Conservation (phyloP, 2,797 vertebrate species). For the Eremophila alpestris region DNA sequence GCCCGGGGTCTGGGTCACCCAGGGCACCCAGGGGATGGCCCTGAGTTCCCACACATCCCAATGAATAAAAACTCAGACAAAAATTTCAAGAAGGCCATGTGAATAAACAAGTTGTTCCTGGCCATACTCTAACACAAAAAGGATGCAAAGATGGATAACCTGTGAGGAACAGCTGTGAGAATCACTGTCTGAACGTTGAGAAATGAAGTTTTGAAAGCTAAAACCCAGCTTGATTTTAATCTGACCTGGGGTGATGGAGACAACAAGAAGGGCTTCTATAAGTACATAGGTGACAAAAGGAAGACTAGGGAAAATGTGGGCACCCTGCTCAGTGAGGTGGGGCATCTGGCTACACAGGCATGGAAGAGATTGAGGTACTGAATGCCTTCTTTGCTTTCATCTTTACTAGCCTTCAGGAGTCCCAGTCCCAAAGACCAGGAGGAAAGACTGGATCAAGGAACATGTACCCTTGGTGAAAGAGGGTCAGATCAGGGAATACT, state of each 20-base stretch:
- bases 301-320: neutral
- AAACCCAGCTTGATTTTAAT: neutral
- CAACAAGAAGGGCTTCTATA: neutral
- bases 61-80: neutral
- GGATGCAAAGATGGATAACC: neutral
- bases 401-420: neutral
- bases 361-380: neutral
- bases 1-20: too few species aligned
- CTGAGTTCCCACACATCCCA: neutral
- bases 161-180: neutral
- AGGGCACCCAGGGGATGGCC: too few species aligned
- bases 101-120: neutral
- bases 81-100: neutral
- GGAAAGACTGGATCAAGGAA: neutral
- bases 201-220: neutral
- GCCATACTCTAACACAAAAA: neutral
- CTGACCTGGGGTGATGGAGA: neutral
- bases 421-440: neutral
- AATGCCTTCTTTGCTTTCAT: neutral
- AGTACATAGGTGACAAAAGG: neutral
- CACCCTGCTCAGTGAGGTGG: neutral
- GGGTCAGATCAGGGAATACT: neutral
- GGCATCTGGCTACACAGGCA: neutral
- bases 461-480: neutral
- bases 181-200: neutral